A percentile compares a stretch with the other conserved stretches of the same genome.
phyloP scores from a whole-genome alignment of 2,888 invertebrate species.

The Auanema freiburgensis region DNA sequence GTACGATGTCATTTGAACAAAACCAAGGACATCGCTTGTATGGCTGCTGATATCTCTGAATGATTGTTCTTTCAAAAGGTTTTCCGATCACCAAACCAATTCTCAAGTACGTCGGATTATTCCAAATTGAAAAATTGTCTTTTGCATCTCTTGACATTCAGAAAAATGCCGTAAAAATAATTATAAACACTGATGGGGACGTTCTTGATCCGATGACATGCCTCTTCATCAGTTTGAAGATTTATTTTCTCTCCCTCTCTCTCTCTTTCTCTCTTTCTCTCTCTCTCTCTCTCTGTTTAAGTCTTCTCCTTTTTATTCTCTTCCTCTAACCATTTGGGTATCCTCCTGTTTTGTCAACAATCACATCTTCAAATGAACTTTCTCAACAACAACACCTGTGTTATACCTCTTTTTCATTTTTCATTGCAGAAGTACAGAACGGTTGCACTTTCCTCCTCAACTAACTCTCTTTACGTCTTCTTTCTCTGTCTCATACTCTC shows the following conservation, averaged over 20 bases:
- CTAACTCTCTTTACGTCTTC: not conserved
- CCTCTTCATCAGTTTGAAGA: too few relatives aligned
- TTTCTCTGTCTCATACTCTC: not conserved
- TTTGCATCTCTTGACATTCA: too few relatives aligned
- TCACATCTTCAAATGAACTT: slow-evolving; percentile 2
- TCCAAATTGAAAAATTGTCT: too few relatives aligned
- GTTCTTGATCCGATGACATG: too few relatives aligned
- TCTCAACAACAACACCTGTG: not conserved
- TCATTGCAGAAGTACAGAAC: not conserved
- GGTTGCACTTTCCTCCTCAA: not conserved
- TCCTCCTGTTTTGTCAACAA: not conserved
- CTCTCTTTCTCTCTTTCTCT: slow-evolving; percentile 6
- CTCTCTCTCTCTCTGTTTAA: not conserved
- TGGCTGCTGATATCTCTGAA: too few relatives aligned
- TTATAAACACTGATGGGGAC: too few relatives aligned
- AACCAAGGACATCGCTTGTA: too few relatives aligned
- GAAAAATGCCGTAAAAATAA: too few relatives aligned
- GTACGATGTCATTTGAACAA: too few relatives aligned
- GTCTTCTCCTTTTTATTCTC: not conserved
- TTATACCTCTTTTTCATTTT: not conserved
- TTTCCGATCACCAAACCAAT: too few relatives aligned
- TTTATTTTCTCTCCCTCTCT: slow-evolving; percentile 4
- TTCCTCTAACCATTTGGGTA: not conserved
- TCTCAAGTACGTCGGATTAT: too few relatives aligned
- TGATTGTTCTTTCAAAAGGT: too few relatives aligned